Percentiles rank a stretch among this genome's conserved stretches.
Evolutionary conservation across 2,113 vertebrate genomes (phyloP).

Genomic region (Petaurus breviceps): DNA sequence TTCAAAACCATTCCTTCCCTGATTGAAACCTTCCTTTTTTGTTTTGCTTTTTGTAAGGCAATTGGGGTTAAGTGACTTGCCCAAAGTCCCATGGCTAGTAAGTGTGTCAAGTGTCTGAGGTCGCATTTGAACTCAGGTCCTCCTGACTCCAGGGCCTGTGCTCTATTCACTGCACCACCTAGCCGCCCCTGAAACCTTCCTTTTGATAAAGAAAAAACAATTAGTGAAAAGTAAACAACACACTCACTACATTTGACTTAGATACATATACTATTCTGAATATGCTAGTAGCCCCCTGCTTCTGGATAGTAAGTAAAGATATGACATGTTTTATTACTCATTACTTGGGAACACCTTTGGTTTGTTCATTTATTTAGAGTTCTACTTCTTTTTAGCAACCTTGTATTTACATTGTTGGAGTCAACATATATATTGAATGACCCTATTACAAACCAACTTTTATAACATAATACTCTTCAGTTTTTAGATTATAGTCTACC

Average conservation of each 20-base stretch:
- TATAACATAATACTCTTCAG: background rate
- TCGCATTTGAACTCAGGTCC: no score
- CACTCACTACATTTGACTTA: background rate
- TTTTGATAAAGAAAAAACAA: background rate
- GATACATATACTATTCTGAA: background rate
- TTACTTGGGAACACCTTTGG: background rate
- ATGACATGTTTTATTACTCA: background rate
- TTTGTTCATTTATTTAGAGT: background rate
- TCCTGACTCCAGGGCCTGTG: no score
- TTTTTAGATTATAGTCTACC: background rate
- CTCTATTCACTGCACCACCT: no score
- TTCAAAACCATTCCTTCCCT: background rate
- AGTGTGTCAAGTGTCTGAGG: no score
- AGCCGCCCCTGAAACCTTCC: background rate
- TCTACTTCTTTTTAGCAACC: background rate
- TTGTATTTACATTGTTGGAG: background rate
- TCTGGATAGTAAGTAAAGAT: background rate
- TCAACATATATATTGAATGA: background rate
- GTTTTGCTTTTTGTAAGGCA: no score
- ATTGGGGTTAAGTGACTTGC: no score
- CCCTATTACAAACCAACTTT: background rate
- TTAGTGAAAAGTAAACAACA: background rate
- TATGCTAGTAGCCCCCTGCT: background rate
- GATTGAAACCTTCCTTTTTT: background rate
- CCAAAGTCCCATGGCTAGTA: no score